Base-by-base conservation (phyloP, 2,888 invertebrate species). In the Cosmorhoe ocellata region DNA sequence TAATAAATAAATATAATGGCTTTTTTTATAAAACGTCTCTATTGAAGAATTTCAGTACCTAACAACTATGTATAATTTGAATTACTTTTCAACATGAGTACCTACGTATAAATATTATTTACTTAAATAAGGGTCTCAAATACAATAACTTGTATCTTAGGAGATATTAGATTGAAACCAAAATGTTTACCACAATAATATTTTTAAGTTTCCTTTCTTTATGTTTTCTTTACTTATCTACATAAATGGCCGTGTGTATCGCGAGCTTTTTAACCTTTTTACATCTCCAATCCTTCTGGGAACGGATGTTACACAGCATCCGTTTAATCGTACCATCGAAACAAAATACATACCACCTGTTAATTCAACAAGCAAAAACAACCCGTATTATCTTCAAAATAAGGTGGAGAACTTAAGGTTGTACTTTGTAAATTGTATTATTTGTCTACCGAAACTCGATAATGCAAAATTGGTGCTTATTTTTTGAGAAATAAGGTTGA, bases 291-390 rank as follows among this genome's bases (percentile, higher is more conserved):
- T 81, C 81, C 80, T 84, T 84, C 84, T 87, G 87, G 78, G 87
- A 88, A 86, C 87, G 87, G 87, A 88, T 86, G 84, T 80, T 54
- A 67, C 66, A 65, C 67, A 70, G 78, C 79, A 81, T 78, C 81
- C 81, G 81, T 76, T 81, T 80, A 80, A 84, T 81, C 79, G 73
- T 67, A 71, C 65, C 62, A 67, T 64, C 69, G 66, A 62, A 68
- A 67, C 65, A 67, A 65, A 64, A 65, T 57, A 62, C 58, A 48
- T 59, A 61, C 63, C 56, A 62, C 56, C 63, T 61, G 62, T 54
- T 50, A 50, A 9, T 11, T 46, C 45, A 33, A 26, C 24, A 49
- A 40, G 44, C 51, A 32, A 28, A 46, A 10, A 62, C 52, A 41
- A 41, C 30, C 49, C 32, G 54, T 64, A 61, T 12, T 0, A 0